phyloP scores from a whole-genome alignment of 1,140 invertebrate genomes.

The Streblospio benedicti region DNA sequence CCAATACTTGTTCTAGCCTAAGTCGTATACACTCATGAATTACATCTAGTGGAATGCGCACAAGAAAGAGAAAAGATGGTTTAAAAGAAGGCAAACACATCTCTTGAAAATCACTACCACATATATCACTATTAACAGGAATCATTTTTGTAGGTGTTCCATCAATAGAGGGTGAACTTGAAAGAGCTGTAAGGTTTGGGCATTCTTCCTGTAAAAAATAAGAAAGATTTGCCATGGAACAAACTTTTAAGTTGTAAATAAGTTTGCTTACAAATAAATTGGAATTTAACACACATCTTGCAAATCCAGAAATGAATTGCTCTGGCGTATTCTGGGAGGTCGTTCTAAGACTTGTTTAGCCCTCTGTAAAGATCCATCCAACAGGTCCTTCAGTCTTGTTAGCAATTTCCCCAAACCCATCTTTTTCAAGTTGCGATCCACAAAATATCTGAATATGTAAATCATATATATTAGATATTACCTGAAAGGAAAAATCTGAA shows the following conservation, averaged over 20 bases:
- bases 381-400: slow-evolving; percentile 39
- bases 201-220: not conserved
- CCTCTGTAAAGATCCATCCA: slow-evolving; percentile 41
- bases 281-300: not conserved
- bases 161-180: not conserved
- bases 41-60: slow-evolving; percentile 64
- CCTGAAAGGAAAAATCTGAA: slow-evolving; percentile 12
- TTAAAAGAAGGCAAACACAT: slow-evolving; percentile 74
- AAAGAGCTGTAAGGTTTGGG: not conserved
- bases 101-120: slow-evolving; percentile 46
- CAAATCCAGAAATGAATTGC: not conserved
- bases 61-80: slow-evolving; percentile 71
- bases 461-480: slow-evolving; percentile 29
- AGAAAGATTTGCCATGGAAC: not conserved
- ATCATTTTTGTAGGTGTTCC: not conserved
- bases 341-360: slow-evolving; percentile 44
- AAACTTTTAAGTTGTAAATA: not conserved
- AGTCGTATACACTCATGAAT: slow-evolving; percentile 78
- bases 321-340: slow-evolving; percentile 18
- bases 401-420: slow-evolving; percentile 66
- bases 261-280: not conserved
- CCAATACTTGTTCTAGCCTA: slow-evolving; percentile 70
- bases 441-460: slow-evolving; percentile 59
- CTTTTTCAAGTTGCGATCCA: slow-evolving; percentile 76
- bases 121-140: not conserved